These are phyloP conservation scores for Azemiops feae DNA, from an alignment of 2,113 vertebrate genomes.

Conservation along the genomic window DNA sequence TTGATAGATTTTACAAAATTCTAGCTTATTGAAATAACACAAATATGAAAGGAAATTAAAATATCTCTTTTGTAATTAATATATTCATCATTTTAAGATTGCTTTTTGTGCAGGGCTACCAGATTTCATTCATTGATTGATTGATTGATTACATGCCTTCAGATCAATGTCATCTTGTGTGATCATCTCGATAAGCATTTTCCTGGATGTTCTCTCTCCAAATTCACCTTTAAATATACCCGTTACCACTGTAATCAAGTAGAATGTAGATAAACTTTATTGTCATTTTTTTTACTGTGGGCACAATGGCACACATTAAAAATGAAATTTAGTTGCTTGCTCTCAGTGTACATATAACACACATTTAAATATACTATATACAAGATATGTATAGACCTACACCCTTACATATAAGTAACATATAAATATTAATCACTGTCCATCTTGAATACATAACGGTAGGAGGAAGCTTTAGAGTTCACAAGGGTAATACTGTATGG, in stretches of 20 bases:
- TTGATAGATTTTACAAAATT: background rate
- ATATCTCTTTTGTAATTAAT: background rate
- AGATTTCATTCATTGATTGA: background rate
- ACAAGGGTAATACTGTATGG: too few species aligned
- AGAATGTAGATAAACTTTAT: too few species aligned
- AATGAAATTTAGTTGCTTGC: too few species aligned
- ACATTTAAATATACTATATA: too few species aligned
- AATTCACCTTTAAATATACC: background rate
- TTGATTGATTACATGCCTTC: background rate
- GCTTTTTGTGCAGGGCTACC: background rate
- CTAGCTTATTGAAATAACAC: background rate
- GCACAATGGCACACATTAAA: too few species aligned
- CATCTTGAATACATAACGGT: too few species aligned
- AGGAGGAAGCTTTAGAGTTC: too few species aligned
- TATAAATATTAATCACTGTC: too few species aligned
- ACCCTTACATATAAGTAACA: too few species aligned
- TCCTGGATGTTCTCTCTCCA: background rate
- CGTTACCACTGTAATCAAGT: background rate
- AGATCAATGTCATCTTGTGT: background rate
- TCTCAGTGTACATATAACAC: too few species aligned
- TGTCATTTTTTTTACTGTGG: too few species aligned
- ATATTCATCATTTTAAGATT: background rate
- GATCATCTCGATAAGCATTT: background rate
- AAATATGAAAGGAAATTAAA: background rate
- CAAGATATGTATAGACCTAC: too few species aligned